Base-by-base conservation (phyloP, 2,113 vertebrate species). In the Buteo buteo region DNA sequence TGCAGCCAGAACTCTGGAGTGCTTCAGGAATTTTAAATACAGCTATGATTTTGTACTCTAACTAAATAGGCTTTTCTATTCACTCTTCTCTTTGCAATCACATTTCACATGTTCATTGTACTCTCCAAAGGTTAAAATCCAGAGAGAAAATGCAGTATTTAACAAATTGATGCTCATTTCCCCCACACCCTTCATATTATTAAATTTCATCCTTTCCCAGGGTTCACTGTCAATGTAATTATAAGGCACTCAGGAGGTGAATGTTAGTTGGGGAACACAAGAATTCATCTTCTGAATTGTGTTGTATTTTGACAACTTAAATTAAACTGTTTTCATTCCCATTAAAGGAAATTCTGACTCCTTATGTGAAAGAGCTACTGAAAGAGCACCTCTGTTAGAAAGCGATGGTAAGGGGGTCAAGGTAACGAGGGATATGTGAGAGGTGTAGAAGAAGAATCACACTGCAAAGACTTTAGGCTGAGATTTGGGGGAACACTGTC, bases 11-110 rank as follows among this genome's bases (percentile, higher is more conserved):
- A 91, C 64, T 93, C 80, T 73, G 47, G 26, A 96, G 70, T 4
- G 57, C 88, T 92, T 90, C 77, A 92, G 78, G 88, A 97, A 96
- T 97, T 97, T 96, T 95, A 93, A 97, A 91, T 90, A 66, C 59
- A 77, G 45, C 64, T 95, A 96, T 85, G 86, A 90, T 94, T 94
- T 92, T 89, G 71, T 55, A 66, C n/a, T 69, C 70, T 70, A 81
- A 76, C 66, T 65, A 96, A 96, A 96, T 18, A 95, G 44, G 45
- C 59, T 58, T 97, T 95, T 79, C 78, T 82, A 42, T 67, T 85
- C 74, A 49, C 58, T 94, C 58, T 70, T 71, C 54, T 92, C 67
- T 92, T 95, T 77, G 25, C 74, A 97, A 55, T 94, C 81, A 57
- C 40, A 72, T 96, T 97, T 94, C 87, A 81, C 45, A 78, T 58